Evolutionary conservation across 2,888 invertebrate species (phyloP), one percentile per base, ranked within the genome.

Genomic region (Hirtodrosophila cameraria): DNA sequence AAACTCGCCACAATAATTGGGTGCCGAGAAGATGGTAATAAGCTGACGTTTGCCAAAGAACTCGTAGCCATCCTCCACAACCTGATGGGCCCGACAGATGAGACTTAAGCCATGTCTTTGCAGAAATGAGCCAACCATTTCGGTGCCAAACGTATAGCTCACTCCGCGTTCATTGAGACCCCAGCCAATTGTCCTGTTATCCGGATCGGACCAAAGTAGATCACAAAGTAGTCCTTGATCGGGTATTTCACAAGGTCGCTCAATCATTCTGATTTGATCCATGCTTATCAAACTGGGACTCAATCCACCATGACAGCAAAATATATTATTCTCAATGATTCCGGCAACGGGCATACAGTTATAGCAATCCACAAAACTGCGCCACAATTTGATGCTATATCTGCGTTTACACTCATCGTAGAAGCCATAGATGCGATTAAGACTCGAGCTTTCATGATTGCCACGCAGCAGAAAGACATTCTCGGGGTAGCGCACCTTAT

Each of bases 341-440:
- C 99, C 99, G 39, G 99, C 98, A 30, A 99, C 97, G 16, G 99
- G 99, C 91, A 99, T 23, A 18, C 79, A 94, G 91, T 98, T 99
- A 92, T 99, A 99, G 92, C 99, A 99, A 92, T 99, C 99, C 89
- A 98, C 99, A 92, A 99, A 99, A n/a, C 97, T 98, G 92, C 99
- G 99, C 99, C 99, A 99, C 90, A 99, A 91, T 92, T 99, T 99
- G 88, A 98, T 97, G 92, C 98, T 98, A 92, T 98, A 99, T 86
- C 94, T 93, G 88, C 94, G 91, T 92, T 96, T 95, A 94, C 98
- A 98, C 92, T 98, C 98, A 90, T 98, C 98, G 91, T 97, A 98
- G 92, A 98, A 98, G 0, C 97, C 97, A 91, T 98, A 98, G 92
- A 97, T 97, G 92, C 97, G 94, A 93, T 98, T 99, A 91, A 98